Conservation (phyloP, 2,888 invertebrate species). For the Nemoura dubitans region DNA sequence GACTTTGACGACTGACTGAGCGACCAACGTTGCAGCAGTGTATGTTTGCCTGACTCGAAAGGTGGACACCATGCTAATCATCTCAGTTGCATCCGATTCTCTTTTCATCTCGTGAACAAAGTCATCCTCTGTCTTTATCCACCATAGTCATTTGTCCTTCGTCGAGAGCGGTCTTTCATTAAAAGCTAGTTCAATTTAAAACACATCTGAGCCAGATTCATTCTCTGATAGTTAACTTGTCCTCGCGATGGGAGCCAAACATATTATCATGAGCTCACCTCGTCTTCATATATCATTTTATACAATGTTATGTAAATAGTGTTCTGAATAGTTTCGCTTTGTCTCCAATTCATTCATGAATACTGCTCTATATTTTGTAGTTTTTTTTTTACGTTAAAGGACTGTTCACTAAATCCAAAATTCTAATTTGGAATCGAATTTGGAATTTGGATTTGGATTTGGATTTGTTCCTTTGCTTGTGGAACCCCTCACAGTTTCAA, state of each 20-base stretch:
- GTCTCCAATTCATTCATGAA: neutral
- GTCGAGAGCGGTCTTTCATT: neutral
- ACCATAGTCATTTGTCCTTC: neutral
- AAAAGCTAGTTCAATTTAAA: neutral
- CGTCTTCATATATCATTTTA: neutral
- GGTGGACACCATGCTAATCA: neutral
- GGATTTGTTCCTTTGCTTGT: neutral
- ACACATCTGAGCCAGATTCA: neutral
- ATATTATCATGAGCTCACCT: neutral
- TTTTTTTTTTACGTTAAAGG: neutral
- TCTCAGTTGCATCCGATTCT: neutral
- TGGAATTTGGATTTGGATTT: neutral
- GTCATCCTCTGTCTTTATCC: slow-evolving; percentile 7
- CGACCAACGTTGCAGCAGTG: neutral
- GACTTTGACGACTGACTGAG: too few species aligned
- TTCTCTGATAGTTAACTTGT: neutral
- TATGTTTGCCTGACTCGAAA: neutral
- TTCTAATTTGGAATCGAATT: neutral
- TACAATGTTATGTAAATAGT: slow-evolving; percentile 5
- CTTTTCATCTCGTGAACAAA: neutral
- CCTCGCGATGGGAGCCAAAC: neutral
- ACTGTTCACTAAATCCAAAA: neutral
- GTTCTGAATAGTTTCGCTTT: slow-evolving; percentile 7
- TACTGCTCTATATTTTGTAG: neutral
- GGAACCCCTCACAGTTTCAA: neutral